Base-by-base conservation (phyloP, 1,140 invertebrate genomes). In the Bombus superbus region DNA sequence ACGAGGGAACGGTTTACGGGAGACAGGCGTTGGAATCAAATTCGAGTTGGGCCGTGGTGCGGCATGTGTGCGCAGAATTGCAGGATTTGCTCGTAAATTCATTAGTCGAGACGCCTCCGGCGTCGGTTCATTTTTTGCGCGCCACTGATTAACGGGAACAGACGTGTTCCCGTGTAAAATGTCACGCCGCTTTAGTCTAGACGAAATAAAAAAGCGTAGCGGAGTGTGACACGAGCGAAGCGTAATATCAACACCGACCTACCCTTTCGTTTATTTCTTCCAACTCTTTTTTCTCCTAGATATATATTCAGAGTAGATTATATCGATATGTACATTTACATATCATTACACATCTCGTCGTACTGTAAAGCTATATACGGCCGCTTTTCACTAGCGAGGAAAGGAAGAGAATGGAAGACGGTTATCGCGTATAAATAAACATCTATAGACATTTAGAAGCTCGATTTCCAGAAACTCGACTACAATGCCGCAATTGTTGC, bases 51-150 rank as follows among this genome's bases (percentile, higher is more conserved):
- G 28, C 42, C 22, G 22, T 15, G 38, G 59, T 64, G 42, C 42
- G 18, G 10, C 62, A 28, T 9, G 40, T 22, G 75, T 42, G 57
- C 38, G 42, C 77, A n/a, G 44, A 79, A 79, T 68, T 25, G 40
- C 62, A 25, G 62, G n/a, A 79, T 79, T 68, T 47, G 18, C 62
- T 42, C 53, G 42, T 69, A 68, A 80, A 68, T 80, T 80, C 78
- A 64, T 62, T 77, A 62, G 75, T 10, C n/a, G 73, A 13, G 44
- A 18, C 73, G 25, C 32, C 47, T 35, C 38, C 38, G 40, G 25
- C 5, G 53, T 15, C 57, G 38, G 28, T 28, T 62, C 28, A 42
- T 64, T 77, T 77, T 77, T 77, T 28, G 38, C 35, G 47, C n/a
- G 28, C 38, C 32, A 22, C 35, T 64, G 75, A 77, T 77, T 77